Evolutionary conservation across 1,140 invertebrate genomes (phyloP).

Genomic region (Bombus soroeensis): DNA sequence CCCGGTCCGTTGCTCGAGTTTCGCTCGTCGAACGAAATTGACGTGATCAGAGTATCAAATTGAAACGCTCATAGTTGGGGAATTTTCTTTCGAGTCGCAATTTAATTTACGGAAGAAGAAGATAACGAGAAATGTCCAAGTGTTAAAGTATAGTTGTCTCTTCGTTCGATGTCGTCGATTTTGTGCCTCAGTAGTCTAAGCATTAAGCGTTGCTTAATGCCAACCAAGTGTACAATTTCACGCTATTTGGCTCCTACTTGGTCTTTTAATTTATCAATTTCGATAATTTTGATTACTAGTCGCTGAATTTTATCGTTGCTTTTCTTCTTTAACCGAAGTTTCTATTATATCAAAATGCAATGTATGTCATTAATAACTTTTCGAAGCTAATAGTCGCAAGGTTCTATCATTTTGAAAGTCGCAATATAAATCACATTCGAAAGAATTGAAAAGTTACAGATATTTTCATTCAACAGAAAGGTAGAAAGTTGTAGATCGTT

Average conservation of each 20-base stretch:
- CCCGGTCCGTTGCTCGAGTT: no score
- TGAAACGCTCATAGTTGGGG: not conserved
- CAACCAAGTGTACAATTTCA: not conserved
- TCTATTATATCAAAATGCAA: no score
- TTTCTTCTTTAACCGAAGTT: no score
- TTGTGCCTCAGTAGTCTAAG: not conserved
- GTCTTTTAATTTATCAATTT: not conserved
- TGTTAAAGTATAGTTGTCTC: not conserved
- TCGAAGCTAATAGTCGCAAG: not conserved
- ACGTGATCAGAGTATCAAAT: not conserved
- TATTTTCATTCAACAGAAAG: no score
- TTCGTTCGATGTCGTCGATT: slow-evolving; percentile 10
- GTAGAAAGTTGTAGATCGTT: no score
- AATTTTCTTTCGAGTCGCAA: not conserved
- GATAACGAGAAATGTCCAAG: not conserved
- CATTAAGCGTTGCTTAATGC: slow-evolving; percentile 4
- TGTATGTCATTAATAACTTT: not conserved
- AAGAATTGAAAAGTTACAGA: no score
- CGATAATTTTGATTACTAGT: not conserved
- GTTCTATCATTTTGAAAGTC: not conserved
- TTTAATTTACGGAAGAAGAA: slow-evolving; percentile 22
- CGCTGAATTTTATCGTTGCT: not conserved
- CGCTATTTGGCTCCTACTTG: not conserved
- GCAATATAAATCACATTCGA: no score
- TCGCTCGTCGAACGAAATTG: slow-evolving; percentile 8